phyloP scores from a whole-genome alignment of 2,113 vertebrate species.

The Cryptotis parvus region DNA sequence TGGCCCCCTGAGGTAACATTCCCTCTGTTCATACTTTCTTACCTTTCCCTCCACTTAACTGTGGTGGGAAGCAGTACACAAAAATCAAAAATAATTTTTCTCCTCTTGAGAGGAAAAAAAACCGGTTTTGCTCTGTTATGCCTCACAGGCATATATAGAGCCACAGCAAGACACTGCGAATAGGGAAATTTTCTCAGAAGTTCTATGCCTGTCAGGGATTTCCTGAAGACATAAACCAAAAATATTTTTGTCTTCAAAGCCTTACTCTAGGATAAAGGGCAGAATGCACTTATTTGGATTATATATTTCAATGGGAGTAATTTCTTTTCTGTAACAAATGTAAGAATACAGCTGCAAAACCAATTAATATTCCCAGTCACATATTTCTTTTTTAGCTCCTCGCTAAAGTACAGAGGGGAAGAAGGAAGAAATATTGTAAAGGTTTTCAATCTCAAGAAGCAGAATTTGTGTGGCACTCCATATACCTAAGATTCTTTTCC shows the following conservation, averaged over 20 bases:
- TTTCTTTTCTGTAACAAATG: constrained; percentile 64
- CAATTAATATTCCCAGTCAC: constrained; percentile 74
- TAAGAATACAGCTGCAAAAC: constrained; percentile 58
- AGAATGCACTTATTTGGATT: constrained; percentile 38
- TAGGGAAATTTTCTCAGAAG: not conserved
- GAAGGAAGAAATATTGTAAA: constrained; percentile 54
- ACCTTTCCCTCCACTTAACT: not conserved
- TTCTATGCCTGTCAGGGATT: not conserved
- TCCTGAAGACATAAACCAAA: constrained; percentile 60
- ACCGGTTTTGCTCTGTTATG: constrained; percentile 1
- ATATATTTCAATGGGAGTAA: constrained; percentile 17
- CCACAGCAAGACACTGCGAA: not conserved
- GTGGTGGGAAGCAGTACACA: not conserved
- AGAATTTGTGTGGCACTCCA: constrained; percentile 51
- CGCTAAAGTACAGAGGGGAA: constrained; percentile 44
- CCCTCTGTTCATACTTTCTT: not conserved
- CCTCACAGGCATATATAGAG: not conserved
- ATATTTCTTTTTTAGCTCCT: constrained; percentile 69
- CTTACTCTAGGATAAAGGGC: not conserved
- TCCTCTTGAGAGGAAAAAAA: constrained; percentile 14
- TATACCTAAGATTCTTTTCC: constrained; percentile 41
- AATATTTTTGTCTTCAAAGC: constrained; percentile 45
- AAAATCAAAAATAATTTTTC: constrained; percentile 21
- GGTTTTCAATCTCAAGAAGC: constrained; percentile 64
- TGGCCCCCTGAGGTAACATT: not conserved